phyloP scores from a whole-genome alignment of 2,113 vertebrate genomes.

The Lasiurus borealis region DNA sequence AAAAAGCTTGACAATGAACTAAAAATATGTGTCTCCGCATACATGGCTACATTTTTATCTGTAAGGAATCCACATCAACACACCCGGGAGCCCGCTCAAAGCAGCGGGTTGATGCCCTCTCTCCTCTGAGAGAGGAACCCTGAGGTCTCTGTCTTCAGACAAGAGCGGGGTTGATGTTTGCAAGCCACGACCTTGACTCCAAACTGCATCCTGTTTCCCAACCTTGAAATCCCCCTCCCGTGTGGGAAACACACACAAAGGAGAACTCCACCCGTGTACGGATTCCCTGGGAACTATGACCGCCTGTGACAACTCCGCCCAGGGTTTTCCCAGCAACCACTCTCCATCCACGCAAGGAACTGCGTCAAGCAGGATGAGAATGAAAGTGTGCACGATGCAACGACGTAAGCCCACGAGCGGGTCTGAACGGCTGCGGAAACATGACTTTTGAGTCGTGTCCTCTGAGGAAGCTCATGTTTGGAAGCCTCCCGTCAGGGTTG shows the following conservation, averaged over 20 bases:
- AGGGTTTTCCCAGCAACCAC: background rate
- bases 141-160: background rate
- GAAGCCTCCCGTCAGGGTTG: constrained; percentile 64
- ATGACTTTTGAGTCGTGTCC: constrained; percentile 71
- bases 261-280: background rate
- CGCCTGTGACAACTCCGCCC: background rate
- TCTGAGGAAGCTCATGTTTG: constrained; percentile 60
- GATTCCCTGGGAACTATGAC: background rate
- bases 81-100: background rate
- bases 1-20: background rate
- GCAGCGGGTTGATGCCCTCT: background rate
- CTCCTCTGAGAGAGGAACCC: background rate
- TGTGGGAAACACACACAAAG: background rate
- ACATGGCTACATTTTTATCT: background rate
- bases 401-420: constrained; percentile 59
- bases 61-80: background rate
- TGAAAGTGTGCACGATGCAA: background rate
- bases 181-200: background rate
- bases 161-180: constrained; percentile 13
- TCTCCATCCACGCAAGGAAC: background rate
- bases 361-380: constrained; percentile 58
- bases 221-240: background rate
- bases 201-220: background rate
- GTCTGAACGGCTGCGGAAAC: constrained; percentile 67
- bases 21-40: background rate